Evolutionary conservation across 2,113 vertebrate genomes (phyloP).

Genomic region (Amia ocellicauda): DNA sequence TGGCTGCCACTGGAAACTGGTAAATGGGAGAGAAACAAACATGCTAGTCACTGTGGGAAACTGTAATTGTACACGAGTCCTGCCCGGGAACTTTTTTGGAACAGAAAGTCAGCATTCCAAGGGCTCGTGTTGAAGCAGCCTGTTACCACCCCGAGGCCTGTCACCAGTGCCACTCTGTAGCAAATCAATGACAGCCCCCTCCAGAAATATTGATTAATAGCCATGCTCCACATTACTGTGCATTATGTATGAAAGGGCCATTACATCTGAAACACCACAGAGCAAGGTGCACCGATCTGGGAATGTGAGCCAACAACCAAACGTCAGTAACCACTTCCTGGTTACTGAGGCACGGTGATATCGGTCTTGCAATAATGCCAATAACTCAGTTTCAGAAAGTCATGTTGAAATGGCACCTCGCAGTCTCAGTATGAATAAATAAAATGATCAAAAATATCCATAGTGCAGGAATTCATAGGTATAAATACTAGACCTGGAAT

Average conservation of each 20-base stretch:
- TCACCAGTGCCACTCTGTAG: conserved; percentile 1
- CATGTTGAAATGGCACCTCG: too few species aligned
- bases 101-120: neutral
- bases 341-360: too few species aligned
- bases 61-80: neutral
- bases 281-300: neutral
- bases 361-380: too few species aligned
- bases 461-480: too few species aligned
- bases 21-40: too few species aligned
- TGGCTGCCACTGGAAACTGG: too few species aligned
- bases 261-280: neutral
- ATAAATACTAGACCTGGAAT: too few species aligned
- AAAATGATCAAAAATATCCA: too few species aligned
- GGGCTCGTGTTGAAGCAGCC: neutral
- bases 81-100: neutral
- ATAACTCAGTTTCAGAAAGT: too few species aligned
- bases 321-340: too few species aligned
- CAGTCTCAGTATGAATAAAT: too few species aligned
- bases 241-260: neutral
- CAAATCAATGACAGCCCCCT: neutral
- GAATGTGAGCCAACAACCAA: neutral
- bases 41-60: too few species aligned
- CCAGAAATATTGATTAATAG: neutral
- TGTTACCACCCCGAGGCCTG: neutral
- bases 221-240: conserved; percentile 1